Conservation (phyloP, 2,888 invertebrate genomes). For the Spialia ferax region DNA sequence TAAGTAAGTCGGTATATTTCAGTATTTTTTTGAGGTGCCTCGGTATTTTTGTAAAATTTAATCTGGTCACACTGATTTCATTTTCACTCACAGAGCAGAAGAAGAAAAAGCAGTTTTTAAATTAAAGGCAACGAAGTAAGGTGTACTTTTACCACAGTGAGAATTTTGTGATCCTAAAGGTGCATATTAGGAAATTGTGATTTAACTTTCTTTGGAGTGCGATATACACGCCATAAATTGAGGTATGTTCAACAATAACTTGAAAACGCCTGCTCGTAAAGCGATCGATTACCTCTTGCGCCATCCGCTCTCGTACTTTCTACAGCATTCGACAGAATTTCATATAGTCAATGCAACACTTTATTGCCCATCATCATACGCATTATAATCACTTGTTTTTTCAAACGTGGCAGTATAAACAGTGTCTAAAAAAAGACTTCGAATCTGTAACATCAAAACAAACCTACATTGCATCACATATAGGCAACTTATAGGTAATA, state of each 20-base stretch:
- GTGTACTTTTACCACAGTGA: not conserved
- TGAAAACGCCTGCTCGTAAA: not conserved
- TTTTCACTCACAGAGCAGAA: too few relatives aligned
- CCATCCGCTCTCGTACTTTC: conserved; percentile 61
- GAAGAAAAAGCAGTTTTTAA: too few relatives aligned
- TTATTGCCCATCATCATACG: not conserved
- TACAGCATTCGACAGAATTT: conserved; percentile 39
- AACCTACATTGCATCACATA: conserved; percentile 26
- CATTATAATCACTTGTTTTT: not conserved
- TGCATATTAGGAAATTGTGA: too few relatives aligned
- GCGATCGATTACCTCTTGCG: conserved; percentile 65
- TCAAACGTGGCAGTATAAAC: not conserved
- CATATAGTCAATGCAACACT: not conserved
- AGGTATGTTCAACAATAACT: not conserved
- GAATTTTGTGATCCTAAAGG: not conserved
- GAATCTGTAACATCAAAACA: conserved; percentile 8
- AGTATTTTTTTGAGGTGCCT: too few relatives aligned
- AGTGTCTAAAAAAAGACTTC: not conserved
- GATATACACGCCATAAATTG: too few relatives aligned
- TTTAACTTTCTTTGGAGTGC: too few relatives aligned
- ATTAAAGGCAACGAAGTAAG: not conserved
- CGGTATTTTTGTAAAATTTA: too few relatives aligned
- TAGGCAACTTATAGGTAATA: not conserved
- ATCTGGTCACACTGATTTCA: too few relatives aligned
- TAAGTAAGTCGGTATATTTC: too few relatives aligned